Base-by-base conservation (phyloP, 2,888 invertebrate species). In the Plebejus argus region DNA sequence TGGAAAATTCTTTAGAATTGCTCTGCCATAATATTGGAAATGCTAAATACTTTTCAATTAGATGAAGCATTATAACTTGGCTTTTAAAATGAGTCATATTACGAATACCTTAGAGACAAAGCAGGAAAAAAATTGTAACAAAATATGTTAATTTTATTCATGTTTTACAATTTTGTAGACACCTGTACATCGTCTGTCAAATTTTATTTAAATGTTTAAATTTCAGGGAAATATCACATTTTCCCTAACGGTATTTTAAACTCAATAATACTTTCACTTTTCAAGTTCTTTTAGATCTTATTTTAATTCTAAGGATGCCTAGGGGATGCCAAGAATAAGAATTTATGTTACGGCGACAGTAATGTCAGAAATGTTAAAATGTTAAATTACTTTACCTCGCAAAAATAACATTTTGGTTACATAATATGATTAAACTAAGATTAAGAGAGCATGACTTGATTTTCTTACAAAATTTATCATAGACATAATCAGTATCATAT, bases 1-100 rank as follows among this genome's bases (percentile, higher is more conserved):
- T 70, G 53, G 72, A 53, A 76, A 49, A 33, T 70, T 70, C 70
- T 70, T 76, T 76, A 70, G 20, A 76, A 76, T 70, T 70, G n/a
- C 70, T 45, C 70, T 33, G 70, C 70, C 33, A 53, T 76, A 76
- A 53, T 76, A 76, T 70, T 53, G 28, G 70, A 70, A 76, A 66
- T 76, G 53, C 49, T 70, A 76, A 70, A 76, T 45, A 70, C 70
- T 70, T 76, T 53, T 70, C 70, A 23, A 76, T 33, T 70, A 70
- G 53, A 35, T 33, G 70, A 35, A 76, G 61, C 35, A 53, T 23
- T 74, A 53, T 33, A 23, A 74, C 53, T 74, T 74, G 12, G 74
- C 71, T 53, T 53, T 74, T 53, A 8, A 53, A 28, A 72, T 45
- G 20, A 72, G 23, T 23, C 23, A 23, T 28, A 33, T 18, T 18